Percentiles rank a stretch among this genome's conserved stretches.
Conservation (phyloP, 2,888 invertebrate genomes). For the Rhyacophila evoluta region DNA sequence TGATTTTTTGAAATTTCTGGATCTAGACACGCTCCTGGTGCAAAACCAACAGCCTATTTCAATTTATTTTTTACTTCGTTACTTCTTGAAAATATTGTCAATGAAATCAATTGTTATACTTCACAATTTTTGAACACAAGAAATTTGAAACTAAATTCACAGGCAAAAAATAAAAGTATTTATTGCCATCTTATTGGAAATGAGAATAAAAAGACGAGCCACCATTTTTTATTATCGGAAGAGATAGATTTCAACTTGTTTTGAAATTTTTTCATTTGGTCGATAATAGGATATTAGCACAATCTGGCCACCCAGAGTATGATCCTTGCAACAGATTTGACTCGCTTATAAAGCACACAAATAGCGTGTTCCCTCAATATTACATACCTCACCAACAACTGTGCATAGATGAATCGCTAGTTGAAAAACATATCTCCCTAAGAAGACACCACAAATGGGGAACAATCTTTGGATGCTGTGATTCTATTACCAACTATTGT, state of each 20-base stretch:
- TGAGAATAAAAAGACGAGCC: conserved; percentile 19
- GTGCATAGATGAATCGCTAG: conserved; percentile 56
- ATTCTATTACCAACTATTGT: conserved; percentile 51
- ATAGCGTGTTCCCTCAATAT: conserved; percentile 55
- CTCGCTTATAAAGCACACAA: conserved; percentile 56
- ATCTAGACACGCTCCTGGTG: conserved; percentile 51
- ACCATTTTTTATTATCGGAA: conserved; percentile 21
- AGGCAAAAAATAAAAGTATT: conserved; percentile 43
- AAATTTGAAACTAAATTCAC: conserved; percentile 21
- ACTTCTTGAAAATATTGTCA: conserved; percentile 53
- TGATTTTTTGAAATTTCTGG: conserved; percentile 54
- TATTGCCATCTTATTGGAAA: conserved; percentile 1
- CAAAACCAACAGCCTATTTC: conserved; percentile 55
- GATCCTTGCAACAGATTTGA: conserved; percentile 53
- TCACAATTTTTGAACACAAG: conserved; percentile 33
- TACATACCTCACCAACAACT: conserved; percentile 55
- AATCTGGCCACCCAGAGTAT: conserved; percentile 53
- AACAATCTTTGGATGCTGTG: conserved; percentile 53
- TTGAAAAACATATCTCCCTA: conserved; percentile 57
- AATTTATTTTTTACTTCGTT: conserved; percentile 54
- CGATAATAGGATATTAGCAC: conserved; percentile 40
- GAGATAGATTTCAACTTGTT: conserved; percentile 50
- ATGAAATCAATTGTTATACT: conserved; percentile 15
- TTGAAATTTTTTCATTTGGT: conserved; percentile 48
- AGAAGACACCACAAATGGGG: conserved; percentile 53